These are phyloP conservation scores for Phymanthus crucifer DNA, from an alignment of 92 coral and sea anemone genomes.

Conservation along the genomic window DNA sequence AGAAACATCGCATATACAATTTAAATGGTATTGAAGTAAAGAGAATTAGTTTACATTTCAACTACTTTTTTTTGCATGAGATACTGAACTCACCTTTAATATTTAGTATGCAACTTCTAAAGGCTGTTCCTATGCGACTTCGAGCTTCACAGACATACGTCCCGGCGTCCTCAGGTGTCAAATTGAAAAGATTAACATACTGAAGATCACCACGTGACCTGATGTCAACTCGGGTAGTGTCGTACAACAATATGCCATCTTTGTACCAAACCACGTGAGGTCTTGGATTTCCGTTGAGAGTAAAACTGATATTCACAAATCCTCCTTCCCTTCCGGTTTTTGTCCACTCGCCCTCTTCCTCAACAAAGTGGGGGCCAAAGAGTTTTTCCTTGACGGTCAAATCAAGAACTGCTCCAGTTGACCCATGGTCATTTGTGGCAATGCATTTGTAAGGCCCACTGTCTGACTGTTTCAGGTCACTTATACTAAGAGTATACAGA, in stretches of 20 bases:
- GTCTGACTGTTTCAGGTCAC: conserved; percentile 70
- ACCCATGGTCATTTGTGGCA: conserved; percentile 75
- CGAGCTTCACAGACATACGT: conserved; percentile 71
- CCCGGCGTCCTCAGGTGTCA: conserved; percentile 75
- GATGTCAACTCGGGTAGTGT: conserved; percentile 61
- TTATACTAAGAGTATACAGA: conserved; percentile 65
- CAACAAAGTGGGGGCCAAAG: conserved; percentile 80
- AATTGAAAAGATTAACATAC: conserved; percentile 66
- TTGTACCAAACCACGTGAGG: conserved; percentile 92
- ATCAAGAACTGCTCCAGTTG: conserved; percentile 72
- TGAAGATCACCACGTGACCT: conserved; percentile 55
- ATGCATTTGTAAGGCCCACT: conserved; percentile 88
- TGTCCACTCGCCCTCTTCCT: conserved; percentile 67
- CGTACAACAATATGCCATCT: conserved; percentile 68
- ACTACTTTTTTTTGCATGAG: no score
- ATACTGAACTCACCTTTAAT: conserved; percentile 56
- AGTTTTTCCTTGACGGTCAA: conserved; percentile 76
- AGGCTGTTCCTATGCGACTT: conserved; percentile 63
- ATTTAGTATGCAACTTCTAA: conserved; percentile 49
- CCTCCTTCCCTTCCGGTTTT: conserved; percentile 67
- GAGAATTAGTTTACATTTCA: neutral
- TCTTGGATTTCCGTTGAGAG: conserved; percentile 73
- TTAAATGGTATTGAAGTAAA: neutral
- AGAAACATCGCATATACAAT: no score
- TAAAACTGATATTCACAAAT: conserved; percentile 70